phyloP scores from a whole-genome alignment of 2,888 invertebrate genomes.

The Plagodis dolabraria region DNA sequence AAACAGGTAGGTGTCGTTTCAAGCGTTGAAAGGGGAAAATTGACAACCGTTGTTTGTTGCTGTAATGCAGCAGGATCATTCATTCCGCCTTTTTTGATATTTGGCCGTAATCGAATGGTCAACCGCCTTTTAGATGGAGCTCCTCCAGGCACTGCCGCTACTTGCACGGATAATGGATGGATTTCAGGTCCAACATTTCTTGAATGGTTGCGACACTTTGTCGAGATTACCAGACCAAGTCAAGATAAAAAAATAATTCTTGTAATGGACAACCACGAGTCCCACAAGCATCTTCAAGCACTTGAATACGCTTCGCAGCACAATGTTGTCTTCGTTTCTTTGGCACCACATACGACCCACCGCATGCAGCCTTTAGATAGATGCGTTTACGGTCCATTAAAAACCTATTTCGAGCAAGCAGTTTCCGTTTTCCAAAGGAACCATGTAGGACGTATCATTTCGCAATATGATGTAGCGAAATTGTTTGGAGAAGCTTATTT shows the following conservation, averaged over 20 bases:
- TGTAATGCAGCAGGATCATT: no score
- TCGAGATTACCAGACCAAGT: neutral
- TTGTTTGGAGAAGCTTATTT: conserved; percentile 8
- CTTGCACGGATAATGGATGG: conserved; percentile 1
- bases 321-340: no score
- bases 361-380: neutral
- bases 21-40: no score
- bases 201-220: conserved; percentile 6
- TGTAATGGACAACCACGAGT: conserved; percentile 8
- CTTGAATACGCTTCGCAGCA: conserved; percentile 3
- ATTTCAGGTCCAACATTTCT: conserved; percentile 5
- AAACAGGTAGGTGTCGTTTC: no score
- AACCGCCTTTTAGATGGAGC: no score
- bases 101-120: no score
- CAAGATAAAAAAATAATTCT: conserved; percentile 1
- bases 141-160: no score
- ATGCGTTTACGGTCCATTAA: neutral
- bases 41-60: no score
- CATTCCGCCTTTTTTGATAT: no score
- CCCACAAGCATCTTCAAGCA: conserved; percentile 3
- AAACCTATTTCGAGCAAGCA: conserved; percentile 29
- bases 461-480: conserved; percentile 2
- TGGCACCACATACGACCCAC: no score
- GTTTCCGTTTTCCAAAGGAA: conserved; percentile 26
- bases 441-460: no score